Conservation (phyloP, 2,888 invertebrate genomes). For the Terebella lapidaria region DNA sequence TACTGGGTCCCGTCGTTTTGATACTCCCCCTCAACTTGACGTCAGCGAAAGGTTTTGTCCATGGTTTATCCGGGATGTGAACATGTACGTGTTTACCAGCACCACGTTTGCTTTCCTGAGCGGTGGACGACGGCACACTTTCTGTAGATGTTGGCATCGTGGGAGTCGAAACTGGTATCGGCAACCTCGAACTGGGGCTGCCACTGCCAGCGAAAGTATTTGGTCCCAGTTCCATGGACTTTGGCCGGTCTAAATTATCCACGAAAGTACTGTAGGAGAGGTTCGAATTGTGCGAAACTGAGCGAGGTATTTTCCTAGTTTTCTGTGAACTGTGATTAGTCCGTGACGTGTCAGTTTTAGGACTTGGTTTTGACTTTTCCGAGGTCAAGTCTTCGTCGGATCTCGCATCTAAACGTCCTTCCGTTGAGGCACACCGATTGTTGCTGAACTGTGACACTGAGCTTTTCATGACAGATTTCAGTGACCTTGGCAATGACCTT, state of each 20-base stretch:
- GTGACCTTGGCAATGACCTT: conserved; percentile 20
- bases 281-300: conserved; percentile 1
- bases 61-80: conserved; percentile 10
- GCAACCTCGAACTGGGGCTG: neutral
- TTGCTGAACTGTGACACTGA: neutral
- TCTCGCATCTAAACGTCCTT: conserved; percentile 13
- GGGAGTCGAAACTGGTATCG: conserved; percentile 9
- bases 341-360: neutral
- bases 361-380: neutral
- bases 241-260: neutral
- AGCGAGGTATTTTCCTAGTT: conserved; percentile 1
- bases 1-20: conserved; percentile 4
- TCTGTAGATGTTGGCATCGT: conserved; percentile 11
- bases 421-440: conserved; percentile 16
- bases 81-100: conserved; percentile 6
- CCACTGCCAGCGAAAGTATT: neutral
- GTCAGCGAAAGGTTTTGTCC: conserved; percentile 15
- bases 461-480: conserved; percentile 8
- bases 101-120: neutral
- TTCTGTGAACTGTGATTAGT: neutral
- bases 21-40: conserved; percentile 13
- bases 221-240: conserved; percentile 7
- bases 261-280: neutral
- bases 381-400: conserved; percentile 5
- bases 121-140: neutral